Evolutionary conservation across 1,140 invertebrate genomes (phyloP), one percentile per base, ranked within the genome.

Genomic region (Diorhabda elongata): DNA sequence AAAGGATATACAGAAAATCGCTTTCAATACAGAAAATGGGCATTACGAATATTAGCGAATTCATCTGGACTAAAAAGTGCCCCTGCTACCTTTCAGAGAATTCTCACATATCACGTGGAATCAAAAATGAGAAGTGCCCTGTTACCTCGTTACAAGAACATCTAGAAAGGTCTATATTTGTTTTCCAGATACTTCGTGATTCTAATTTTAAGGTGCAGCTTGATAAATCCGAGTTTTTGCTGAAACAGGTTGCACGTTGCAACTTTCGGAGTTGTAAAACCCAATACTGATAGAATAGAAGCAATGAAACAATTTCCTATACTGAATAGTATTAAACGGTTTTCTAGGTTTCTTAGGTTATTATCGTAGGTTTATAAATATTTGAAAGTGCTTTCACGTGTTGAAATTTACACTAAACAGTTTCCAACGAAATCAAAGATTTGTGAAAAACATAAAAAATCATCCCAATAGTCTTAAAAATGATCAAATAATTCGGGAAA

Each of bases 91-190:
- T 26, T 26, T 26, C 26, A 26, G 26, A 26, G 26, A 26, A 26
- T 26, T 26, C 26, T 26, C 26, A 26, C 26, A 26, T 26, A 26
- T 26, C 26, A 26, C 0, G 26, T 26, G 26, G 70, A 79, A 7
- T 68, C 74, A 11, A 81, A 77, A 2, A 73, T 81, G 5, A 71
- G 66, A 26, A 78, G 82, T 67, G 64, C 43, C 43, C 87, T 81
- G 69, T 73, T 9, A 43, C 26, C 5, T 42, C 6, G 56, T 59
- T 73, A 42, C n/a, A 64, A 70, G 45, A 61, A 11, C 68, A 74
- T 61, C 71, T 61, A 60, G 42, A 52, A 64, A 43, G 61, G 26
- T 61, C 71, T 5, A 60, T 44, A 66, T 7, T 2, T 26, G 64
- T 66, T 7, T 66, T 72, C 43, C 11, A 43, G 9, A 42, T 44